Base-by-base conservation (phyloP, 2,888 invertebrate genomes). In the Pollenia amentaria region DNA sequence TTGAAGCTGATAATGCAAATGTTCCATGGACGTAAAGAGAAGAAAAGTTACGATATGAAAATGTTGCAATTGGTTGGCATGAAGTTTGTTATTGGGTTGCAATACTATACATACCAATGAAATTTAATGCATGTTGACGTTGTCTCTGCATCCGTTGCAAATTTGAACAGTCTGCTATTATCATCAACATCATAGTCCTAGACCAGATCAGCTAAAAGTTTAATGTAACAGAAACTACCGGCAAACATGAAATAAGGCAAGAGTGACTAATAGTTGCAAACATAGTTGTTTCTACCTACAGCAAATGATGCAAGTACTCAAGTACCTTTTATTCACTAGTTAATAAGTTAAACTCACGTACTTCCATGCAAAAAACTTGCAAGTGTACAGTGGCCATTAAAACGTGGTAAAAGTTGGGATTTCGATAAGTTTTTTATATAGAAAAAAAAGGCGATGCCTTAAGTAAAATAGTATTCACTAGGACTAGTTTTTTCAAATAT, bases 1-100 rank as follows among this genome's bases (percentile, higher is more conserved):
- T 69, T 69, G 69, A 76, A 82, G 82, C 60, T 76, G 82, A 82
- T 82, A 69, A 82, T 76, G 29, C 60, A 76, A 75, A 75, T 73
- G 81, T 64, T 69, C 10, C 67, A 44, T 53, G 42, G 21, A 69
- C 42, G 42, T 60, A 60, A 40, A 65, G 16, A 70, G 42, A 14
- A 67, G 48, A 48, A 29, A 73, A 29, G 29, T 29, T 29, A 29
- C 8, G 12, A 60, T 14, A 18, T 4, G 12, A 18, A 18, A 65
- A 57, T 42, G 16, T 40, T 69, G 40, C 38, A 1, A 48, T n/a
- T 76, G 75, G 11, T 72, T 57, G 21, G 10, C 46, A 40, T 29
- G 29, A 51, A 38, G 62, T 51, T 53, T 53, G 29, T 12, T 51
- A 53, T 38, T 70, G 16, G 60, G 21, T 18, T 40, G 69, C 78